Conservation (phyloP, 1,140 invertebrate species). For the Drosophila sp. region DNA sequence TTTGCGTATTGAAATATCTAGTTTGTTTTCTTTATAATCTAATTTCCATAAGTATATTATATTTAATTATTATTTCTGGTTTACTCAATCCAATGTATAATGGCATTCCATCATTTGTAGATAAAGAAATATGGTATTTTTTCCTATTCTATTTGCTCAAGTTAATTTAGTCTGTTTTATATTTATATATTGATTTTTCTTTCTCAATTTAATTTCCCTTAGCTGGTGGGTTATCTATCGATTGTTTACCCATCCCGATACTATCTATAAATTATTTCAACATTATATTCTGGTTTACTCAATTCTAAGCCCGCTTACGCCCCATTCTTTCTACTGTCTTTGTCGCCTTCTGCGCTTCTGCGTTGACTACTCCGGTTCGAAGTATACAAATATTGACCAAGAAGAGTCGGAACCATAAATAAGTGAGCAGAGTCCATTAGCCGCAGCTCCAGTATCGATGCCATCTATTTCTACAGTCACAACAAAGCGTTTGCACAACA, state of each 20-base stretch:
- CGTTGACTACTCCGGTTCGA: neutral
- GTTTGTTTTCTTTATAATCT: too few species aligned
- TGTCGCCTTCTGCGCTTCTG: neutral
- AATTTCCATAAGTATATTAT: too few species aligned
- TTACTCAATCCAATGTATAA: too few species aligned
- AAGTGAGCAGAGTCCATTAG: constrained; percentile 17
- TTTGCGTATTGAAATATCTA: neutral
- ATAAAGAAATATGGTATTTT: too few species aligned
- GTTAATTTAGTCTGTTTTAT: neutral
- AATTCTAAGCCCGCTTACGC: constrained; percentile 12
- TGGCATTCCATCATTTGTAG: too few species aligned
- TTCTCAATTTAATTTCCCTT: constrained; percentile 1
- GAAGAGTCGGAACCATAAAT: constrained; percentile 23
- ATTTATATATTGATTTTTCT: neutral
- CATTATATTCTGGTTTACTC: constrained; percentile 51
- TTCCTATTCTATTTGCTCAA: too few species aligned
- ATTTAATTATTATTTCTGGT: too few species aligned
- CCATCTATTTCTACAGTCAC: constrained; percentile 16
- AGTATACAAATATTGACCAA: constrained; percentile 43
- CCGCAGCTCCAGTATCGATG: constrained; percentile 5
- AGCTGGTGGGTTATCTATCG: neutral
- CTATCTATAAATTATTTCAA: constrained; percentile 48
- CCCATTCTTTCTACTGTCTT: neutral
- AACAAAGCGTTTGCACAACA: constrained; percentile 42
- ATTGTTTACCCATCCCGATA: constrained; percentile 8